Base-by-base conservation (phyloP, 2,797 vertebrate genomes). In the Pristis pectinata region DNA sequence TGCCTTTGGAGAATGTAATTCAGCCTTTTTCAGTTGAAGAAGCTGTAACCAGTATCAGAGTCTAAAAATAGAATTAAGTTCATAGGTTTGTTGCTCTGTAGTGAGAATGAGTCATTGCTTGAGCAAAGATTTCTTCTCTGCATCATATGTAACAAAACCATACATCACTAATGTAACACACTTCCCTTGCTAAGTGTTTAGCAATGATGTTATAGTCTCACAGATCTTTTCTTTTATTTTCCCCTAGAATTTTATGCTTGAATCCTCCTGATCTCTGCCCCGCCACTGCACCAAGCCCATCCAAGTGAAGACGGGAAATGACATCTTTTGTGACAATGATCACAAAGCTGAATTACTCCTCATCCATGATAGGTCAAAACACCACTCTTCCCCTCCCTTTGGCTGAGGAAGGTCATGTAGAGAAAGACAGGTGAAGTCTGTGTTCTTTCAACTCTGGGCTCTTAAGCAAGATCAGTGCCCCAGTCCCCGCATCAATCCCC, bases 1-100 rank as follows among this genome's bases (percentile, higher is more conserved):
- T 87, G 30, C 30, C 53, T 87, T 87, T 83, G 61, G 83, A 59
- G 83, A 59, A 30, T 87, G 56, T n/a, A 87, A 87, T 87, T 59
- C 83, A 59, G 10, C 34, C 59, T 91, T 59, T 41, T 67, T 15
- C n/a, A 34, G n/a, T 91, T 91, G 59, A 67, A 67, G 59, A 91
- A 67, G 1, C 59, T 91, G 59, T 67, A 67, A 22, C n/a, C n/a
- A 24, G n/a, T 2, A 4, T 59, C 9, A 91, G 61, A 91, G 8
- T 91, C n/a, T 64, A n/a, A 41, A 67, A 91, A 41, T 91, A 24
- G 59, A 67, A 91, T 91, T 41, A 64, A 67, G 37, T 91, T 91
- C 34, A 8, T 67, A 7, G 87, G 15, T 9, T 67, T 19, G 2
- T 15, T 64, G 59, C 53, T 59, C 15, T n/a, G 85, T 91, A 7